These are phyloP conservation scores for Eubasilissa regina DNA, from an alignment of 1,140 invertebrate genomes.

Conservation along the genomic window DNA sequence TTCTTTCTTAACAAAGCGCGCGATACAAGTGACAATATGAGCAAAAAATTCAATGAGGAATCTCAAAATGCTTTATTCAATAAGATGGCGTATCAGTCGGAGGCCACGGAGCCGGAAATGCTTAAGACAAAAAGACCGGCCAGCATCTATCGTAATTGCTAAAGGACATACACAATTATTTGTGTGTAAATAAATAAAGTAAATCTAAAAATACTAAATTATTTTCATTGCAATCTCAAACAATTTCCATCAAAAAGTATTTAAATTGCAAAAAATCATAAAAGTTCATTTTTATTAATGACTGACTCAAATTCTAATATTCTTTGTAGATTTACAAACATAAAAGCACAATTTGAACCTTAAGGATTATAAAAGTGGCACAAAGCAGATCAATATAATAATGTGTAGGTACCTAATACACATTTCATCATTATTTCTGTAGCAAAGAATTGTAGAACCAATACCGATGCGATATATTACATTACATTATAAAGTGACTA, in stretches of 20 bases:
- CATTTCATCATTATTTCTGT: too few relatives aligned
- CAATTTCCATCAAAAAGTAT: not conserved
- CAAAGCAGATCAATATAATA: slow-evolving; percentile 6
- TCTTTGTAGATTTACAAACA: not conserved
- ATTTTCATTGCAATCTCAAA: not conserved
- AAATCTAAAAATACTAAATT: not conserved
- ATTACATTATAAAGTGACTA: not conserved
- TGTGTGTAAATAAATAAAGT: too few relatives aligned
- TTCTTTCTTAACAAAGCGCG: not conserved
- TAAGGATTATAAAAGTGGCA: slow-evolving; percentile 22
- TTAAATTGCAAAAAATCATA: too few relatives aligned
- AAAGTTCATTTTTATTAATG: not conserved
- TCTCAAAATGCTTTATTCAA: slow-evolving; percentile 15
- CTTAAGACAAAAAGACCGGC: slow-evolving; percentile 7
- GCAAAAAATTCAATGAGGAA: slow-evolving; percentile 8
- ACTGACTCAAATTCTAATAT: slow-evolving; percentile 8
- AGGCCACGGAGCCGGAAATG: slow-evolving; percentile 3
- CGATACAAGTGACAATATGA: not conserved
- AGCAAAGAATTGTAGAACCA: slow-evolving; percentile 35
- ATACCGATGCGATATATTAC: slow-evolving; percentile 25
- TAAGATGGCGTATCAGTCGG: slow-evolving; percentile 17
- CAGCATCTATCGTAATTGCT: too few relatives aligned
- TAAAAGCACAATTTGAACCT: not conserved
- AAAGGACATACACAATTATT: too few relatives aligned
- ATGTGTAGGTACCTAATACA: too few relatives aligned